Percentiles rank a stretch among this genome's conserved stretches.
These are phyloP conservation scores for Aselliscus stoliczkanus DNA, from an alignment of 2,797 vertebrate genomes.

Conservation along the genomic window DNA sequence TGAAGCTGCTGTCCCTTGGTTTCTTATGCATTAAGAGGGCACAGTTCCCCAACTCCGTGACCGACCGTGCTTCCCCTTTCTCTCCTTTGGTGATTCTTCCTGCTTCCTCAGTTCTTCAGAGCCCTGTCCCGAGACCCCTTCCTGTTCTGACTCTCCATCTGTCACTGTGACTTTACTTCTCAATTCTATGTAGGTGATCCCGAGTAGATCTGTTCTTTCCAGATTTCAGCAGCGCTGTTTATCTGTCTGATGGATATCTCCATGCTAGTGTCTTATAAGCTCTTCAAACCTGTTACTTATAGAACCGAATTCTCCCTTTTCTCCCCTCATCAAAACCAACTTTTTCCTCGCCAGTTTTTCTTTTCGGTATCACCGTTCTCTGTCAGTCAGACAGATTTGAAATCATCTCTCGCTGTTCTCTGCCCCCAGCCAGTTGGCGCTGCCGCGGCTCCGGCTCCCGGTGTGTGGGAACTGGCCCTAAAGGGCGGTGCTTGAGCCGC, in stretches of 20 bases:
- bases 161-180: neutral
- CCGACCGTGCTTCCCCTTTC: neutral
- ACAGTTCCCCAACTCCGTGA: neutral
- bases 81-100: neutral
- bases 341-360: neutral
- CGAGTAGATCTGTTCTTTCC: neutral
- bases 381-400: neutral
- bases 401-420: neutral
- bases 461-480: no score
- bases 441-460: neutral
- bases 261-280: neutral
- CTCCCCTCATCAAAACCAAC: neutral
- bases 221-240: neutral
- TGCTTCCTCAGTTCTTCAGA: neutral
- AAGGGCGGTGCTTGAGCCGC: neutral
- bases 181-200: neutral
- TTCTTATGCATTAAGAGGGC: neutral
- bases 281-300: neutral
- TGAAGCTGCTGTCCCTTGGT: neutral
- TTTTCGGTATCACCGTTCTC: neutral
- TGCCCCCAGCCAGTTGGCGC: neutral
- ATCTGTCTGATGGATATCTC: neutral
- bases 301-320: neutral
- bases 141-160: neutral
- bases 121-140: neutral